Conservation (phyloP, 2,113 vertebrate species). For the Myrmecophaga tridactyla region DNA sequence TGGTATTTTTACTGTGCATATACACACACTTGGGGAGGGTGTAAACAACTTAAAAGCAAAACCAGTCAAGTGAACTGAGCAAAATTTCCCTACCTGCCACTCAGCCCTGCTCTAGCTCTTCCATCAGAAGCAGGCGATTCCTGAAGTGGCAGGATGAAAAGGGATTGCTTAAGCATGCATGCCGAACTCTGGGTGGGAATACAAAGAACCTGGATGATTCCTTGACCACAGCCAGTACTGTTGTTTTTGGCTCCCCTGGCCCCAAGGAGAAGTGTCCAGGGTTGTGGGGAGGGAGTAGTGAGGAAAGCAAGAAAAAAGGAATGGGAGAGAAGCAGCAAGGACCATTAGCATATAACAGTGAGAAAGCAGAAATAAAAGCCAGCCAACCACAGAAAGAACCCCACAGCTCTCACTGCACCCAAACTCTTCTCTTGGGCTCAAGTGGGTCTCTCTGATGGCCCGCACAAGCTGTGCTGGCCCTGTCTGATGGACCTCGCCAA, state of each 20-base stretch:
- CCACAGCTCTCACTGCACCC: too few species aligned
- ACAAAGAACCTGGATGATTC: background rate
- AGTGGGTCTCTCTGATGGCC: background rate
- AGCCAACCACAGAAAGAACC: background rate
- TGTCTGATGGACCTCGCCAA: background rate
- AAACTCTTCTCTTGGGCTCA: background rate
- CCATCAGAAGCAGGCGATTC: background rate
- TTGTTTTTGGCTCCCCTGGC: background rate
- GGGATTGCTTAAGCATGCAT: background rate
- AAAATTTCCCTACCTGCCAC: slow-evolving; percentile 16
- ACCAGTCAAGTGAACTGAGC: background rate
- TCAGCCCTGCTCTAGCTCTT: slow-evolving; percentile 19
- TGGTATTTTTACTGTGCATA: background rate
- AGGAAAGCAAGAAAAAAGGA: background rate
- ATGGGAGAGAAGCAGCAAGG: background rate
- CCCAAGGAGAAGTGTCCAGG: background rate
- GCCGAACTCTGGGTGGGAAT: background rate
- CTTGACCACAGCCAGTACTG: background rate
- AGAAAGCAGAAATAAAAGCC: slow-evolving; percentile 38
- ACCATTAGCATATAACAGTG: background rate
- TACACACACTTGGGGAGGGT: background rate
- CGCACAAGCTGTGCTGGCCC: too few species aligned
- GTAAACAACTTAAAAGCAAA: slow-evolving; percentile 5
- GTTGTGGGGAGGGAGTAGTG: background rate
- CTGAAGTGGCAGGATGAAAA: background rate